phyloP scores from a whole-genome alignment of 2,888 invertebrate genomes.

The Rotaria sp. region DNA sequence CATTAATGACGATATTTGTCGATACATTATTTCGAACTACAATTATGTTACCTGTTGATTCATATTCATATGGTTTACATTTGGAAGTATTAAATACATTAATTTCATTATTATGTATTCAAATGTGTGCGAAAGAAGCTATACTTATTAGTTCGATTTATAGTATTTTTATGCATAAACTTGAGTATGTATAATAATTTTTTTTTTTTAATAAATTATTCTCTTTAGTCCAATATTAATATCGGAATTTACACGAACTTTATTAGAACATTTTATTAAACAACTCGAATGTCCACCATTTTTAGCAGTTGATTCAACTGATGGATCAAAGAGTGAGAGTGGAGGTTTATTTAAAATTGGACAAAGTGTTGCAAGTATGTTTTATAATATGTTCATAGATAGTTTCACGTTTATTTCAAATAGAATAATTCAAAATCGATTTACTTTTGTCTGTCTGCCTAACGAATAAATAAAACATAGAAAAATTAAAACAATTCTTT shows the following conservation, averaged over 20 bases:
- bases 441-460: too few species aligned
- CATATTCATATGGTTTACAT: conserved; percentile 44
- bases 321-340: neutral
- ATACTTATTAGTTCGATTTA: conserved; percentile 69
- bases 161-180: conserved; percentile 57
- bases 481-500: too few species aligned
- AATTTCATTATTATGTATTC: conserved; percentile 77
- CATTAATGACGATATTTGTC: neutral
- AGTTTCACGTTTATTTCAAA: neutral
- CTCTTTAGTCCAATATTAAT: neutral
- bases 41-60: neutral
- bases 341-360: conserved; percentile 6
- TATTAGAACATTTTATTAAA: conserved; percentile 23
- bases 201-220: too few species aligned
- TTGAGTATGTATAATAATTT: conserved; percentile 26
- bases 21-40: conserved; percentile 8
- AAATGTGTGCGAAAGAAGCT: conserved; percentile 62
- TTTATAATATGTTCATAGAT: neutral
- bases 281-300: neutral
- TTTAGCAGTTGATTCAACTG: neutral
- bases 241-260: conserved; percentile 1
- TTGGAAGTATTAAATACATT: conserved; percentile 79
- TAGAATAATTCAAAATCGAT: neutral
- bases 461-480: too few species aligned
- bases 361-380: conserved; percentile 19